Evolutionary conservation across 2,797 vertebrate species (phyloP), one percentile per base, ranked within the genome.

Genomic region (Melanotaenia pygmaea): DNA sequence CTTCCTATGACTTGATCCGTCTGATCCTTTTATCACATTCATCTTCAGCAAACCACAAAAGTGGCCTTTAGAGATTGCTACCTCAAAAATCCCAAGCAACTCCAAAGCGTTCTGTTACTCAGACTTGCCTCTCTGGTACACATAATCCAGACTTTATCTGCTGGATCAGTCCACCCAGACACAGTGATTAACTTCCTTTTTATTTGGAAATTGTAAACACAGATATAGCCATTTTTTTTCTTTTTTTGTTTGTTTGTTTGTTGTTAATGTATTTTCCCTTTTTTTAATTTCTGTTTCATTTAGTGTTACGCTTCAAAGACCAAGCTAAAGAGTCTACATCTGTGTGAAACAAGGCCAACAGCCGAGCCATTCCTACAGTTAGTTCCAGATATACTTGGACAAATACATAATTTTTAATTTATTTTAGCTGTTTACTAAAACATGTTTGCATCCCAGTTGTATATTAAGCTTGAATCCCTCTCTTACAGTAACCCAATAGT

Each of bases 1-100:
- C 32, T 56, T 70, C 59, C 24, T 38, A 43, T 56, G 67, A 51
- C 58, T 61, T 7, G 14, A 74, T 56, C 28, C 24, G 47, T 14
- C 60, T 1, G 1, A 69, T 37, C 62, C 64, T 37, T 65, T 56
- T 59, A 59, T 68, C 38, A 30, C 24, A 51, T 68, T 75, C 24
- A 70, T 77, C 37, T 65, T 45, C 16, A 4, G 38, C 3, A 30
- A 34, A 26, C 24, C 54, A 62, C 69, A 73, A 26, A n/a, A 62
- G 13, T 22, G 69, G 50, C 53, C 56, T 54, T 72, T 70, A 35
- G 32, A 68, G 56, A 59, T 11, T 64, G 22, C n/a, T 16, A 50
- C 28, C 26, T 43, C 24, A 4, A 57, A 54, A 65, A 58, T 40
- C 5, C 47, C 34, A 9, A 26, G 56, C 47, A 64, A 26, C 51